phyloP scores from a whole-genome alignment of 2,888 invertebrate species.

The Erebia aethiops region DNA sequence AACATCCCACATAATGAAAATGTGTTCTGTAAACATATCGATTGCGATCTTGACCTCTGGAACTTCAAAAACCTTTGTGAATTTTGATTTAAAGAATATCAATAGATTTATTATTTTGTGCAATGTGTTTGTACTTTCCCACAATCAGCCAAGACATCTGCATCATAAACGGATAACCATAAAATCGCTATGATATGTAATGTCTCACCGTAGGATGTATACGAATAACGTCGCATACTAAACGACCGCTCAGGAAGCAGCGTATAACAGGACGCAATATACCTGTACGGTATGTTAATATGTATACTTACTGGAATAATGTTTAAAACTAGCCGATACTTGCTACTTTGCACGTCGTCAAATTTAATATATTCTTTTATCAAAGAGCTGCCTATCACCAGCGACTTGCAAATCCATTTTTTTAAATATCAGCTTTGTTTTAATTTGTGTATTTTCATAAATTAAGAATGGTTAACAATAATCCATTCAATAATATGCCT shows the following conservation, averaged over 20 bases:
- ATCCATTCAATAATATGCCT: too few species aligned
- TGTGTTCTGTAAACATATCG: too few species aligned
- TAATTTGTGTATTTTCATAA: too few species aligned
- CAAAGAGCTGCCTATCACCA: too few species aligned
- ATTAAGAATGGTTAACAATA: too few species aligned
- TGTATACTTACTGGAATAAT: conserved; percentile 25
- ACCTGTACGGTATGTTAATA: conserved; percentile 34
- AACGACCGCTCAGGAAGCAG: conserved; percentile 52
- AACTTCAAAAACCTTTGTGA: too few species aligned
- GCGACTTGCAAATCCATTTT: too few species aligned
- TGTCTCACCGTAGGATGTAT: conserved; percentile 41
- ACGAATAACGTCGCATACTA: conserved; percentile 53
- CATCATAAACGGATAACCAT: conserved; percentile 35
- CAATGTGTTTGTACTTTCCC: conserved; percentile 19
- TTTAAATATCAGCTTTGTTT: too few species aligned
- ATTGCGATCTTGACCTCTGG: too few species aligned
- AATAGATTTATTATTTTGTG: background rate
- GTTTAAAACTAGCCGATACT: conserved; percentile 16
- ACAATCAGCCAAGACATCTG: conserved; percentile 32
- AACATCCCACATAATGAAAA: too few species aligned
- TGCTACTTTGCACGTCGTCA: background rate
- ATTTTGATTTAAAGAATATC: background rate
- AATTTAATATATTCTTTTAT: background rate
- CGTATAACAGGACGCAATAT: conserved; percentile 36
- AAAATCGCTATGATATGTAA: conserved; percentile 24